Percentiles rank a stretch among this genome's conserved stretches.
phyloP scores from a whole-genome alignment of 37 sponge, comb jelly and placozoan species.

The Hormiphora californensis region DNA sequence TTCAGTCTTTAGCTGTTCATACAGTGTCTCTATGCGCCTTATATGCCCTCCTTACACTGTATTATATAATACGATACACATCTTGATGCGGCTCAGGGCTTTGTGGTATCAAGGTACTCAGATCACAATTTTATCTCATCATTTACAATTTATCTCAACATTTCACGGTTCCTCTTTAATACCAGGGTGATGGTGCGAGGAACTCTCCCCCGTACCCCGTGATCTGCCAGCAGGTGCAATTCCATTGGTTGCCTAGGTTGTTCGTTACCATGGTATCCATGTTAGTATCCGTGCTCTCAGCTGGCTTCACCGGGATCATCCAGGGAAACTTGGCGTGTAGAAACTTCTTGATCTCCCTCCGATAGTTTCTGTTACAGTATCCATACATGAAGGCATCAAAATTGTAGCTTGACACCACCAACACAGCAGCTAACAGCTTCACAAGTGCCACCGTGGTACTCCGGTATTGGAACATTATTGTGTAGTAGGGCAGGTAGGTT shows the following conservation, averaged over 20 bases:
- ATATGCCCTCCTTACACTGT: no score
- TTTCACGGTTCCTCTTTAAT: no score
- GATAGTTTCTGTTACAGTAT: not conserved
- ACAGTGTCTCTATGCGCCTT: no score
- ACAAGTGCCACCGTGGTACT: not conserved
- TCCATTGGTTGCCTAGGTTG: not conserved
- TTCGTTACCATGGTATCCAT: not conserved
- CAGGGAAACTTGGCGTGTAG: not conserved
- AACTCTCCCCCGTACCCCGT: no score
- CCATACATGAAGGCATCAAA: conserved; percentile 23
- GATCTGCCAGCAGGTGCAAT: no score
- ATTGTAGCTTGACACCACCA: conserved; percentile 17
- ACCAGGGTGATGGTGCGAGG: no score
- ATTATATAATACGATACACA: no score
- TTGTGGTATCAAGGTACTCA: no score
- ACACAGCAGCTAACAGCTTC: not conserved
- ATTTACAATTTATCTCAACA: no score
- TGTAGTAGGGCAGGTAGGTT: conserved; percentile 10
- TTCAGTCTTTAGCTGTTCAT: no score
- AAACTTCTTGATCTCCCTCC: conserved; percentile 9
- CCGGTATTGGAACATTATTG: not conserved
- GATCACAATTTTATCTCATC: no score
- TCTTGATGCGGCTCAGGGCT: no score
- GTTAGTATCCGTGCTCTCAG: not conserved
- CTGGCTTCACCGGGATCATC: not conserved